Evolutionary conservation across 1,140 invertebrate species (phyloP).

Genomic region (Orius laevigatus): DNA sequence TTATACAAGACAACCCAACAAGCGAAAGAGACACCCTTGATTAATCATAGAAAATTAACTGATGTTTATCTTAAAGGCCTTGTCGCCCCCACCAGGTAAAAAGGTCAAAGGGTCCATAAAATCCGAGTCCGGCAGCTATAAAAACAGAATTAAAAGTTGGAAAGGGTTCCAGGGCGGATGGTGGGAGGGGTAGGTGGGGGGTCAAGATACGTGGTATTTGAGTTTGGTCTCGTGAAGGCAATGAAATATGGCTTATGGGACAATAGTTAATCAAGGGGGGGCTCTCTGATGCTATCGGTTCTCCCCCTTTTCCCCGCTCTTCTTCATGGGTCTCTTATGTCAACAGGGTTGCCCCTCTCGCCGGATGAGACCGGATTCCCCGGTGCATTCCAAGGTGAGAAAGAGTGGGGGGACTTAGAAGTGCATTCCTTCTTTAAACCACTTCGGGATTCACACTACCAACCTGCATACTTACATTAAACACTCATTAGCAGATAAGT

Average conservation of each 20-base stretch:
- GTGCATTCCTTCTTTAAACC: neutral
- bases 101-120: no score
- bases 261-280: conserved; percentile 8
- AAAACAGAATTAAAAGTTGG: no score
- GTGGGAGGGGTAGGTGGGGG: neutral
- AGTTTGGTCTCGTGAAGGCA: conserved; percentile 3
- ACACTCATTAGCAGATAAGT: conserved; percentile 1
- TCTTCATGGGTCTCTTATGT: conserved; percentile 2
- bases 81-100: no score
- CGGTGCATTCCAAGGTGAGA: conserved; percentile 1
- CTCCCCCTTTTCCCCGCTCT: neutral
- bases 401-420: neutral
- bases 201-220: conserved; percentile 2
- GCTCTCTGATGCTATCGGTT: neutral
- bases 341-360: conserved; percentile 3
- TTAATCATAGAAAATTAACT: conserved; percentile 11
- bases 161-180: neutral
- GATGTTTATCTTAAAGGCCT: conserved; percentile 1
- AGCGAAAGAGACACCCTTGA: conserved; percentile 3
- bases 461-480: conserved; percentile 1
- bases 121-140: no score
- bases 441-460: neutral
- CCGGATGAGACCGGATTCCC: neutral
- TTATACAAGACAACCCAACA: neutral
- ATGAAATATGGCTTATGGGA: conserved; percentile 11